Conservation (phyloP, 2,888 invertebrate genomes). For the Stenotaenia linearis region DNA sequence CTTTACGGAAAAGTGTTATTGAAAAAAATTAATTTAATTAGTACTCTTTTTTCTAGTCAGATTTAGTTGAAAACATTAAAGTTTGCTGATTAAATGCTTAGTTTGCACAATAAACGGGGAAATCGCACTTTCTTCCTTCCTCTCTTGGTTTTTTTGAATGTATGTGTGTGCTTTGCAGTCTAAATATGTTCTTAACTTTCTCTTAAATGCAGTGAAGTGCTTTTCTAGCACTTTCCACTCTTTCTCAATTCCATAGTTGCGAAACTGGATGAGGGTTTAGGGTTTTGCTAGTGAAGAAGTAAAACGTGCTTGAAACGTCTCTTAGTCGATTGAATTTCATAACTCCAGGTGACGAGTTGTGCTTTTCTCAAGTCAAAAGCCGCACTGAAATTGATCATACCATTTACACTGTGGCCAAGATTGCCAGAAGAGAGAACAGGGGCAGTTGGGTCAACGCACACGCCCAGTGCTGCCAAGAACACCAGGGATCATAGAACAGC, state of each 20-base stretch:
- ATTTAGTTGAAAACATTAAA: background rate
- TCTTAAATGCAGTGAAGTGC: constrained; percentile 15
- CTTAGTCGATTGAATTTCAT: constrained; percentile 18
- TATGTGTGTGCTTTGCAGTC: constrained; percentile 15
- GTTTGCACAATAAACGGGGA: background rate
- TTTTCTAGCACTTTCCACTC: constrained; percentile 1
- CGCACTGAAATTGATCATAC: constrained; percentile 11
- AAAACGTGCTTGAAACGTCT: constrained; percentile 17
- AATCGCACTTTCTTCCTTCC: background rate
- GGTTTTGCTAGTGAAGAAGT: background rate
- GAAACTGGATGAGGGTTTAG: background rate
- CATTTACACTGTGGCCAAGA: constrained; percentile 23
- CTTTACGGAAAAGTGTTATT: too few species aligned
- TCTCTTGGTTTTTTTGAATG: background rate
- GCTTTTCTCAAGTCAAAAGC: constrained; percentile 12
- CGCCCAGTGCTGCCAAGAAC: constrained; percentile 17
- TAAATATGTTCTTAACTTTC: constrained; percentile 20
- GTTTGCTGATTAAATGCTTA: constrained; percentile 16
- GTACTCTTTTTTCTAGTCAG: background rate
- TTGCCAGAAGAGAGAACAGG: constrained; percentile 17
- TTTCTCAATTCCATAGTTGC: background rate
- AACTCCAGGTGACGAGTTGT: constrained; percentile 26
- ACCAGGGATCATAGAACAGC: constrained; percentile 24
- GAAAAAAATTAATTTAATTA: background rate
- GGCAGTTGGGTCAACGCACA: constrained; percentile 22